Base-by-base conservation (phyloP, 2,888 invertebrate genomes). In the Drosophila sordidapex region DNA sequence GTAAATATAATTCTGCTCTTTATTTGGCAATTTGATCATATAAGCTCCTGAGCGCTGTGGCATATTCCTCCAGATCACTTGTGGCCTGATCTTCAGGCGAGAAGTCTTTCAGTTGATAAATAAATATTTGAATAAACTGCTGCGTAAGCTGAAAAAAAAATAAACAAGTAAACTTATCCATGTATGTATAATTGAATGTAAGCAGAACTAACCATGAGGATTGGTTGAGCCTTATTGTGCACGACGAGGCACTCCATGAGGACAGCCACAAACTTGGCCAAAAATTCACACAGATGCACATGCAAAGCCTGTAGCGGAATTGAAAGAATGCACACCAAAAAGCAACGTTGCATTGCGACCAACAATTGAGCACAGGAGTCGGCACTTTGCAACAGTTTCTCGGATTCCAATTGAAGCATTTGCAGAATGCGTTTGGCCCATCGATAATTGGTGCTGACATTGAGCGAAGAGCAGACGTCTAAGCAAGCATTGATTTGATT, bases 391-490 rank as follows among this genome's bases (percentile, higher is more conserved):
- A 92, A 63, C 6, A 93, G 72, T 56, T 89, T 89, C 27, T 92
- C 84, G 0, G 92, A 91, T 61, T 92, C 91, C 29, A 90, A 61
- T 8, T 90, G 67, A 54, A 93, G 86, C 74, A 92, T 83, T 62
- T 92, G 69, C 4, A 93, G 69, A 48, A 93, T 84, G 38, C 68
- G 81, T 74, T 93, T 91, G 4, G 92, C 90, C 93, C 93, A 93
- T 8, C 92, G 90, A 59, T 90, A 92, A 25, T 84, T 86, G 4
- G 89, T 91, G 63, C 82, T 82, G 4, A 87, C 89, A 38, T 78
- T 87, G 8, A 91, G 78, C 2, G 73, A 64, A 0, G 74, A 72
- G 11, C 91, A 90, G 0, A 83, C 53, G 36, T 80, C 66, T 10
- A 85, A 76, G 35, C 82, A 91, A 1, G 78, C 69, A 1, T 58